Base-by-base conservation (phyloP, 1,140 invertebrate genomes). In the Lepidurus arcticus region DNA sequence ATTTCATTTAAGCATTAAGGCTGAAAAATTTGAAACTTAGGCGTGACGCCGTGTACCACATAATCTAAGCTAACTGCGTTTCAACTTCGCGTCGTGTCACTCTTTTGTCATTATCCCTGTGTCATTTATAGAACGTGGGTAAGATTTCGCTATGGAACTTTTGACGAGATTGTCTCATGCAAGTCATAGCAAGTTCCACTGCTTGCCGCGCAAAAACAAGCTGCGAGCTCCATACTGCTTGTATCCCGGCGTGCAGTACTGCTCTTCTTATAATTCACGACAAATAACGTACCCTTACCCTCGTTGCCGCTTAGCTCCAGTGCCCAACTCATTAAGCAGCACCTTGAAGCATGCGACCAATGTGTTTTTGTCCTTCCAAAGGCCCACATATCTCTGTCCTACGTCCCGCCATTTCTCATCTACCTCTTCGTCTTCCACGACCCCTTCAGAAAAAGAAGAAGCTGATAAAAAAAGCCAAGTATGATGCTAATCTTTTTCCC, bases 71-170 rank as follows among this genome's bases (percentile, higher is more conserved):
- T 34, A n/a, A n/a, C 53, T 9, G 8, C 16, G 53, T 65, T 65
- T 65, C 21, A 16, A 9, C 53, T 65, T 34, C 34, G 34, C 34
- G 53, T 16, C 13, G 53, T n/a, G 13, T 65, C 16, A 16, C n/a
- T 16, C 53, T 65, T 21, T 1, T 65, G 8, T n/a, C 16, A 21
- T 13, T 65, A 13, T 13, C 53, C n/a, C 21, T 65, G 16, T 65
- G 16, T 65, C n/a, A n/a, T n/a, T n/a, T n/a, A n/a, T n/a, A n/a
- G 7, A 65, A 16, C 6, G 16, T 65, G 16, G 53, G 53, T 11
- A 65, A 65, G 53, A 65, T 65, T 21, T 65, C 8, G 53, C 21
- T 65, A 65, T 65, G 53, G 53, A 65, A 65, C 9, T 65, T 65
- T 21, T 65, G n/a, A 21, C 53, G 53, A 65, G 53, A 21, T 16